These are phyloP conservation scores for Scrobipalpa atriplicella DNA, from an alignment of 2,888 invertebrate species.

Conservation along the genomic window DNA sequence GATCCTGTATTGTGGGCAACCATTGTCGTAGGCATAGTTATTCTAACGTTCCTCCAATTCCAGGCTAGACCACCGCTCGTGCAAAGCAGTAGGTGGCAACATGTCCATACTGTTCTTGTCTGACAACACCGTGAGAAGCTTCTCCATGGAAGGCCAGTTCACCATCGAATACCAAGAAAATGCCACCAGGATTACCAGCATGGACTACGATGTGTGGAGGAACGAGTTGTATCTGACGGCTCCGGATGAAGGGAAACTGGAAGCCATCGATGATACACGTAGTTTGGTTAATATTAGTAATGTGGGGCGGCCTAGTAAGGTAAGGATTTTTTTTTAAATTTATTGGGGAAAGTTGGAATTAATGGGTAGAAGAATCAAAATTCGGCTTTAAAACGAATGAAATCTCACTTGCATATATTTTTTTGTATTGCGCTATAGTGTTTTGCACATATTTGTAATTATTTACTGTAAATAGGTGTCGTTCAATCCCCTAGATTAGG, in stretches of 20 bases:
- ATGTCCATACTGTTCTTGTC: constrained; percentile 81
- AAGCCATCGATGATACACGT: constrained; percentile 62
- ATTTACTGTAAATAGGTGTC: no score
- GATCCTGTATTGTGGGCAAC: no score
- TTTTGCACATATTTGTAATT: no score
- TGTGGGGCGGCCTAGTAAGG: constrained; percentile 63
- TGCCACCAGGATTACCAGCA: constrained; percentile 47
- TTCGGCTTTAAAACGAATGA: no score
- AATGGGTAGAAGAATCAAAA: no score
- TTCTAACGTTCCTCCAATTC: constrained; percentile 16
- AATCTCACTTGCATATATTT: no score
- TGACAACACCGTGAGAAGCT: constrained; percentile 80
- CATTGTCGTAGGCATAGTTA: no score
- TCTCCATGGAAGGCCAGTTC: constrained; percentile 58
- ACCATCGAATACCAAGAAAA: constrained; percentile 47
- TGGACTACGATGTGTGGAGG: constrained; percentile 60
- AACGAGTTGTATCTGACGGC: constrained; percentile 58
- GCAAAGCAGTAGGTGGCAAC: constrained; percentile 84
- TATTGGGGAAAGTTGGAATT: not conserved
- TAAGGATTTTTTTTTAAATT: constrained; percentile 38
- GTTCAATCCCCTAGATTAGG: no score
- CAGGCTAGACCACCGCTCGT: constrained; percentile 84
- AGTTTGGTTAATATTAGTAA: constrained; percentile 63
- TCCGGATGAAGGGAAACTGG: constrained; percentile 49
- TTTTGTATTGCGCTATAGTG: no score